A percentile compares a stretch with the other conserved stretches of the same genome.
These are phyloP conservation scores for Nesogale talazaci DNA, from an alignment of 2,113 vertebrate species.

Conservation along the genomic window DNA sequence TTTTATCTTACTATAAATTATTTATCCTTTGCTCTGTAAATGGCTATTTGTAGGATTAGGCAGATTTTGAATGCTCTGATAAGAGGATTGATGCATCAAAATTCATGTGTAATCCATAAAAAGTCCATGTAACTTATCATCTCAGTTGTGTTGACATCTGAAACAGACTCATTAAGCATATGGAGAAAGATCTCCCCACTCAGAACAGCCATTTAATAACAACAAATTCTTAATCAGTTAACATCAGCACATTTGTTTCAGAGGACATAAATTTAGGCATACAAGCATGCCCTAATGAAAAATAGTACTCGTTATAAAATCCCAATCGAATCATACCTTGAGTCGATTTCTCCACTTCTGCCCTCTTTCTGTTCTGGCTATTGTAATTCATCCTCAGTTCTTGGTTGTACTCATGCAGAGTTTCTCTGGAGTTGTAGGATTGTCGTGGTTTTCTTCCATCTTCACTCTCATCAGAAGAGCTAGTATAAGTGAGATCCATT, in stretches of 20 bases:
- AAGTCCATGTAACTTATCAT: slow-evolving; percentile 68
- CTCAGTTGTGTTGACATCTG: background rate
- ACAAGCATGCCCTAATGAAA: slow-evolving; percentile 34
- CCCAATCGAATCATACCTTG: slow-evolving; percentile 89
- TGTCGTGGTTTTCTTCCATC: slow-evolving; percentile 94
- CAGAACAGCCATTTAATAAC: too few relatives aligned
- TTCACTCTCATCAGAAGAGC: slow-evolving; percentile 97
- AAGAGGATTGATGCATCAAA: slow-evolving; percentile 69
- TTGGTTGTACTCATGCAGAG: slow-evolving; percentile 94
- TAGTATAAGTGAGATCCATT: slow-evolving; percentile 97
- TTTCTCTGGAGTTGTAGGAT: slow-evolving; percentile 96
- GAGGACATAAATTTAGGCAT: slow-evolving; percentile 39
- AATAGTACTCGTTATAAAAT: slow-evolving; percentile 37
- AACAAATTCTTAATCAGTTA: slow-evolving; percentile 74
- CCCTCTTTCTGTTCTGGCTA: slow-evolving; percentile 93
- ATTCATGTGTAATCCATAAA: slow-evolving; percentile 62
- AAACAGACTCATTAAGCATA: slow-evolving; percentile 54
- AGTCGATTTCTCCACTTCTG: slow-evolving; percentile 90
- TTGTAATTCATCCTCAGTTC: slow-evolving; percentile 95
- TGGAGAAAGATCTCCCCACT: too few relatives aligned
- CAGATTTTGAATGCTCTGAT: slow-evolving; percentile 71
- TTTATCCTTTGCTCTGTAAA: slow-evolving; percentile 72
- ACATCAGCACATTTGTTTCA: slow-evolving; percentile 54
- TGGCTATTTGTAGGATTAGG: slow-evolving; percentile 71
- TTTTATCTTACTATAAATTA: slow-evolving; percentile 71